A percentile compares a stretch with the other conserved stretches of the same genome.
phyloP scores from a whole-genome alignment of 2,797 vertebrate species.

The Odontamblyopus lacepedii region DNA sequence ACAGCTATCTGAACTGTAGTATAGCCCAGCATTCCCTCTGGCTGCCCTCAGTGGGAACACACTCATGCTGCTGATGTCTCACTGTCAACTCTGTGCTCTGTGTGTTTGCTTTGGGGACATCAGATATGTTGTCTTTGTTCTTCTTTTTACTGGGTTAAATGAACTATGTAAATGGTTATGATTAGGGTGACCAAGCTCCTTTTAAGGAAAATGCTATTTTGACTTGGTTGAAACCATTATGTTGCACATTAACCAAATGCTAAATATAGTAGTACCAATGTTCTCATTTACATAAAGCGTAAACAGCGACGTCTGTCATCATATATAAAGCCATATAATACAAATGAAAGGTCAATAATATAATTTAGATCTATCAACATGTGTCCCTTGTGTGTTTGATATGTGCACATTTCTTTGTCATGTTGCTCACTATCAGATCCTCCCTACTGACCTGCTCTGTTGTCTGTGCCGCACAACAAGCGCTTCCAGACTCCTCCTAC shows the following conservation, averaged over 20 bases:
- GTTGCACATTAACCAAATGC: not conserved
- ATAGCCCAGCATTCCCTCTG: not conserved
- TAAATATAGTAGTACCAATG: not conserved
- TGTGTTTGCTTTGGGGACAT: constrained; percentile 53
- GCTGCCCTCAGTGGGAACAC: not conserved
- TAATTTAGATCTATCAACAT: constrained; percentile 33
- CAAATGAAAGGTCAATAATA: not conserved
- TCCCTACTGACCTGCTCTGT: constrained; percentile 54
- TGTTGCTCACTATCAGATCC: constrained; percentile 66
- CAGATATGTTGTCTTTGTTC: constrained; percentile 50
- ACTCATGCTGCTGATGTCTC: not conserved
- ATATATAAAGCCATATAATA: not conserved
- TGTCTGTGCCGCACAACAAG: constrained; percentile 44
- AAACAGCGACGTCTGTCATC: not conserved
- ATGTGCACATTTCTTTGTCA: constrained; percentile 79
- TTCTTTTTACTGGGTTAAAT: constrained; percentile 28
- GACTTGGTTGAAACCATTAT: constrained; percentile 23
- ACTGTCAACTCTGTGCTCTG: constrained; percentile 20
- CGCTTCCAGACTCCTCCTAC: constrained; percentile 4
- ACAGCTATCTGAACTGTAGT: not conserved
- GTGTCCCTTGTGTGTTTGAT: constrained; percentile 67
- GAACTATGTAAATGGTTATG: too few relatives aligned
- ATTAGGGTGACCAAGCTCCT: too few relatives aligned
- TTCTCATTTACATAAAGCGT: not conserved
- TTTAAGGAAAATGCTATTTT: too few relatives aligned